phyloP scores from a whole-genome alignment of 2,888 invertebrate genomes.

The Polymixis flavicincta region DNA sequence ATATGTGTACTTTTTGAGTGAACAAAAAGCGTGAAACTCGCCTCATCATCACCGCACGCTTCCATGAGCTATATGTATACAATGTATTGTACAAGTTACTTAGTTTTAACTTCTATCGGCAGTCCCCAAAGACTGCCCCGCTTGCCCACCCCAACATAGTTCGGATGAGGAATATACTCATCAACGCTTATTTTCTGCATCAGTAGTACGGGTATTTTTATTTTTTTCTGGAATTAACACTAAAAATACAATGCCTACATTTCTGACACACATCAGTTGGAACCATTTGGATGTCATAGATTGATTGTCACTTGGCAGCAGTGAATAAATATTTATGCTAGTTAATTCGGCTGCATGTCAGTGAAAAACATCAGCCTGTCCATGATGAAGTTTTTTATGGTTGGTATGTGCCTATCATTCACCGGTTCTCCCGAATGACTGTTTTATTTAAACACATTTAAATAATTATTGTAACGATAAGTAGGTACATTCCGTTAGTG shows the following conservation, averaged over 20 bases:
- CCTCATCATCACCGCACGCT: no score
- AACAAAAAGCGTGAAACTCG: no score
- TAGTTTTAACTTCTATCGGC: no score
- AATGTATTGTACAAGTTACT: no score
- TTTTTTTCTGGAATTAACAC: not conserved
- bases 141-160: no score
- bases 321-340: slow-evolving; percentile 32
- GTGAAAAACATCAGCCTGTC: slow-evolving; percentile 15
- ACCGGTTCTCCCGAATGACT: not conserved
- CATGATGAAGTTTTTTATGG: not conserved
- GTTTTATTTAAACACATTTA: slow-evolving; percentile 1
- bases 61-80: no score
- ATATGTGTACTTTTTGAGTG: no score
- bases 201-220: not conserved
- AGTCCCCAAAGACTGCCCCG: no score
- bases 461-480: not conserved
- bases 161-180: not conserved
- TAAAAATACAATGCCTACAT: slow-evolving; percentile 30
- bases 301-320: slow-evolving; percentile 38
- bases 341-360: slow-evolving; percentile 21
- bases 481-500: not conserved
- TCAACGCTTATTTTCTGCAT: not conserved
- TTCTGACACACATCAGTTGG: slow-evolving; percentile 25
- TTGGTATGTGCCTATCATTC: not conserved
- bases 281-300: slow-evolving; percentile 30